These are phyloP conservation scores for Philotrypesis tridentata DNA, from an alignment of 1,140 invertebrate genomes.

Conservation along the genomic window DNA sequence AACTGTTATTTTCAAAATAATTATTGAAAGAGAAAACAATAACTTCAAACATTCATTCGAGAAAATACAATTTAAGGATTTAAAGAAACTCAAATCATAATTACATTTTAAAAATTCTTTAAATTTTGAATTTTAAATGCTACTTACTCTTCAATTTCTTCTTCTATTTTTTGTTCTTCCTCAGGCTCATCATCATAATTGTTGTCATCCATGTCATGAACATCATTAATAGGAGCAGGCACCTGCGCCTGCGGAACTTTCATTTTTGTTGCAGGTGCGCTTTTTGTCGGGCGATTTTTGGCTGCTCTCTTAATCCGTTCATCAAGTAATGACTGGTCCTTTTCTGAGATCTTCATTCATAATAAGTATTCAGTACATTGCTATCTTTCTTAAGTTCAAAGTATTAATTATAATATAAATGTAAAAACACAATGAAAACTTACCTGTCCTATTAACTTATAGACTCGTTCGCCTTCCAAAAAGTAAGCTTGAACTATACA, in stretches of 20 bases:
- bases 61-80: background rate
- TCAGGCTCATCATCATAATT: constrained; percentile 68
- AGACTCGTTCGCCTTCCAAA: constrained; percentile 92
- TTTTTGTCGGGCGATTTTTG: constrained; percentile 79
- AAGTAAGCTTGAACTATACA: constrained; percentile 93
- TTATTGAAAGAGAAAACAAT: too few relatives aligned
- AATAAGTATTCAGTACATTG: constrained; percentile 3
- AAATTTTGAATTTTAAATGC: too few relatives aligned
- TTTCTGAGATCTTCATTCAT: constrained; percentile 86
- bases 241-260: constrained; percentile 62
- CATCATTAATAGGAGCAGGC: constrained; percentile 52
- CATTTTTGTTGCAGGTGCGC: constrained; percentile 60
- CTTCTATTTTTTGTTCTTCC: constrained; percentile 60
- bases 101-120: too few relatives aligned
- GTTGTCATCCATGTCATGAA: constrained; percentile 59
- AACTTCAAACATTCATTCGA: too few relatives aligned
- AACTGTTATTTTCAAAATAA: too few relatives aligned
- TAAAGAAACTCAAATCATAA: too few relatives aligned
- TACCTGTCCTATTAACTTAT: constrained; percentile 93
- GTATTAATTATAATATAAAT: background rate
- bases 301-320: constrained; percentile 94
- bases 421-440: constrained; percentile 19
- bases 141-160: constrained; percentile 62
- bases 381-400: background rate
- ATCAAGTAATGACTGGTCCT: constrained; percentile 94